Percentiles rank a stretch among this genome's conserved stretches.
Conservation (phyloP, 2,888 invertebrate species). For the Hymenopus coronatus region DNA sequence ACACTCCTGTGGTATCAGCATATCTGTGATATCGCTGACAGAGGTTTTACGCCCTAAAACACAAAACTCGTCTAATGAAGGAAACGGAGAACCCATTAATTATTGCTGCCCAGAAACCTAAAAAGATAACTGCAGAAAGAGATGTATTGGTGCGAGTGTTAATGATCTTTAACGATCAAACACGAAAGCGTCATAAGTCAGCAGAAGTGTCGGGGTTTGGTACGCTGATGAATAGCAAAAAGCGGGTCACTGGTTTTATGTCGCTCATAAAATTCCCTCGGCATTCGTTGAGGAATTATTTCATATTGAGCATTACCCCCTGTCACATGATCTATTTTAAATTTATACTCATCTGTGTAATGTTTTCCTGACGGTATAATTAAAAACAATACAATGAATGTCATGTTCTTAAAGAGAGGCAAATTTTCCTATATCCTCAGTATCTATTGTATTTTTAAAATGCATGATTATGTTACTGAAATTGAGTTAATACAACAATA, state of each 20-base stretch:
- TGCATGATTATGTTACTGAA: too few relatives aligned
- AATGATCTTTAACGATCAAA: not conserved
- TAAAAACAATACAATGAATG: too few relatives aligned
- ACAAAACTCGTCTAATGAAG: not conserved
- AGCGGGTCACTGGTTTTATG: not conserved
- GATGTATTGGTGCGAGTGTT: not conserved
- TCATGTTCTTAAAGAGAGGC: too few relatives aligned
- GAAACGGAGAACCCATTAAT: not conserved
- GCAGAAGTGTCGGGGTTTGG: not conserved
- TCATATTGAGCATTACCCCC: not conserved
- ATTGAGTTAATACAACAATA: too few relatives aligned
- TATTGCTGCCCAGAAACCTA: not conserved
- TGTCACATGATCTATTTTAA: too few relatives aligned
- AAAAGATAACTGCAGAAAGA: not conserved
- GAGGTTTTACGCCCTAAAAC: not conserved
- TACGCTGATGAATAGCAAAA: not conserved
- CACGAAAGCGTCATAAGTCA: not conserved
- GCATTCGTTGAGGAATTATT: not conserved
- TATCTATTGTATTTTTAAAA: too few relatives aligned
- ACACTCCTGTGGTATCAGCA: not conserved
- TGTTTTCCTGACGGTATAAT: too few relatives aligned
- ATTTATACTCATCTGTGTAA: too few relatives aligned
- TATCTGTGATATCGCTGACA: not conserved
- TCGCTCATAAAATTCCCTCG: not conserved
- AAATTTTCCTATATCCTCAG: too few relatives aligned